Conservation (phyloP, 1,140 invertebrate species). For the Zelostemma sp. region DNA sequence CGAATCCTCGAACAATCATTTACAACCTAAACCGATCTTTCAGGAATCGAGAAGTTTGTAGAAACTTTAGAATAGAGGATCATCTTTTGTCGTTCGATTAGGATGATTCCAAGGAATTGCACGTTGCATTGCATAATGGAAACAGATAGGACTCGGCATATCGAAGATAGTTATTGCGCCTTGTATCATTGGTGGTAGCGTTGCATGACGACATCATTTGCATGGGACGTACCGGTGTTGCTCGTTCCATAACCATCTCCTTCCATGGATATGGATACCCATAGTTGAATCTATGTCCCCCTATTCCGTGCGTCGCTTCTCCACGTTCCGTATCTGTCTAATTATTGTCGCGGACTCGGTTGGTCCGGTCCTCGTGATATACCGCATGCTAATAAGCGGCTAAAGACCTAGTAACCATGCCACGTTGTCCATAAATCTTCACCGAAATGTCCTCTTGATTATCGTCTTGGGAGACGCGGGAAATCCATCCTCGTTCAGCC, state of each 20-base stretch:
- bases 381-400: constrained; percentile 72
- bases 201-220: constrained; percentile 70
- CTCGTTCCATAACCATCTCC: constrained; percentile 42
- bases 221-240: constrained; percentile 61
- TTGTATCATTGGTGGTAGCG: constrained; percentile 59
- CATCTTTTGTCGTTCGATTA: no score
- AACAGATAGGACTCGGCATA: background rate
- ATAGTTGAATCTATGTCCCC: constrained; percentile 55
- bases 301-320: constrained; percentile 50
- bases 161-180: constrained; percentile 38
- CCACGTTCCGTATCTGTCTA: constrained; percentile 69
- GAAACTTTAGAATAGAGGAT: no score
- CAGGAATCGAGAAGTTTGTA: no score
- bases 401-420: constrained; percentile 68
- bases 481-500: constrained; percentile 39
- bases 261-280: constrained; percentile 53
- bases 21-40: no score
- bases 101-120: no score
- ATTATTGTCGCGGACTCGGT: constrained; percentile 68
- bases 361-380: constrained; percentile 64
- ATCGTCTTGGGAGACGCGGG: constrained; percentile 55
- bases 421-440: constrained; percentile 65
- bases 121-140: background rate
- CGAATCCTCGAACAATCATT: no score
- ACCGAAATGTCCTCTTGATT: constrained; percentile 47